These are phyloP conservation scores for Desmophyllum pertusum DNA, from an alignment of 92 coral and sea anemone genomes.

Conservation along the genomic window DNA sequence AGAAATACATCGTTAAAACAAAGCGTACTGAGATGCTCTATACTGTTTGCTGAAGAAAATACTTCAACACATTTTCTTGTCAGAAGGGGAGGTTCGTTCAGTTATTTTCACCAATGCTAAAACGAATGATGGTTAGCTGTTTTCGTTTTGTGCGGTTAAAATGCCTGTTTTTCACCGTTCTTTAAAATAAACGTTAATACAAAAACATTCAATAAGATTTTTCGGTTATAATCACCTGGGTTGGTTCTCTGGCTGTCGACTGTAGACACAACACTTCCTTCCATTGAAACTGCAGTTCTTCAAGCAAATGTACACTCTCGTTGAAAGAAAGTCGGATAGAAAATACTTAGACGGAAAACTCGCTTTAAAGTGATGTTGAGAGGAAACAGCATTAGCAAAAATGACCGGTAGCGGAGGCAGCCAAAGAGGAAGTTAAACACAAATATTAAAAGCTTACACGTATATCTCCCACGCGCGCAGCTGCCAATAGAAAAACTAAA, in stretches of 20 bases:
- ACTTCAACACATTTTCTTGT: background rate
- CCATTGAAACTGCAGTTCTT: background rate
- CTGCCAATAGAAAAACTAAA: background rate
- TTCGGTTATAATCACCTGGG: background rate
- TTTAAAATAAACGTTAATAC: background rate
- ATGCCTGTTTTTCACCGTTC: background rate
- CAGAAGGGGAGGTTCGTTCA: background rate
- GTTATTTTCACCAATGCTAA: background rate
- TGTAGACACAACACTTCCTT: background rate
- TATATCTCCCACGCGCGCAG: background rate
- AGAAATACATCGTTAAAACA: background rate
- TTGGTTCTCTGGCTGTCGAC: background rate
- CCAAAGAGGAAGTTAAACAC: background rate
- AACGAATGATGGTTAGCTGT: background rate
- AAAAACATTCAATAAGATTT: background rate
- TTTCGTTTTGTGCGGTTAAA: background rate
- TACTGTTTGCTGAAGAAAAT: background rate
- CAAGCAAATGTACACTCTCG: background rate
- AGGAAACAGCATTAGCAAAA: background rate
- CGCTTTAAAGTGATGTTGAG: conserved; percentile 1
- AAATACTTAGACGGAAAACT: background rate
- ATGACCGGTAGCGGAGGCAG: conserved; percentile 1
- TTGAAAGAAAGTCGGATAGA: background rate
- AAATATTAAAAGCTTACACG: background rate
- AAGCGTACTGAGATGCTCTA: background rate